phyloP scores from a whole-genome alignment of 2,797 vertebrate species.

The Coreius guichenoti region DNA sequence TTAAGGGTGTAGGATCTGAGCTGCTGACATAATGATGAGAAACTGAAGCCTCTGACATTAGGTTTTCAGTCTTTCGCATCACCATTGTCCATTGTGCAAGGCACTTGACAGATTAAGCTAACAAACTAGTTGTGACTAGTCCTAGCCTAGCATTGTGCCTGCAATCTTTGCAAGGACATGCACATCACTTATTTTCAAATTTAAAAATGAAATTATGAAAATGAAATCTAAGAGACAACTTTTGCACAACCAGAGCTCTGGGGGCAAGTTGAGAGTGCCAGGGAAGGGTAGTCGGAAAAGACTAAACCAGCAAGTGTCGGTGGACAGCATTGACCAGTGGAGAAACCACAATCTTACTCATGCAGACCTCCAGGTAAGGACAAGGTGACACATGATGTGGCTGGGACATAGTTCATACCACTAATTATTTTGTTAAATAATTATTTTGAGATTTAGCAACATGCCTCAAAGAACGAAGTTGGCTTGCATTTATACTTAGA shows the following conservation, averaged over 20 bases:
- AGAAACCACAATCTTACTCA: constrained; percentile 81
- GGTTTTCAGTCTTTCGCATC: neutral
- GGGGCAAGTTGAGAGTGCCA: constrained; percentile 82
- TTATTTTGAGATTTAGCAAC: neutral
- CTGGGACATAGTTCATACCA: neutral
- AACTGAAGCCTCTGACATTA: neutral
- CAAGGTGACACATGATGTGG: neutral
- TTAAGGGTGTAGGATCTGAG: neutral
- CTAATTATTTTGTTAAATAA: neutral
- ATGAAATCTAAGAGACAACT: neutral
- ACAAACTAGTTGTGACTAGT: neutral
- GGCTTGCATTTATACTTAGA: neutral
- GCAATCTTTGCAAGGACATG: neutral
- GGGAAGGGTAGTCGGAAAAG: constrained; percentile 87
- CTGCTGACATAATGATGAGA: neutral
- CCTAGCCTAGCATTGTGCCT: neutral
- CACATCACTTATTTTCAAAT: neutral
- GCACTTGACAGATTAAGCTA: neutral
- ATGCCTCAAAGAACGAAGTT: neutral
- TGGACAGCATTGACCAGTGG: constrained; percentile 86
- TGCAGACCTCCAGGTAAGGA: constrained; percentile 78
- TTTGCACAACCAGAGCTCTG: constrained; percentile 70
- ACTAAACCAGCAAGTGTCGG: constrained; percentile 85
- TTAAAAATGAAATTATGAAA: neutral
- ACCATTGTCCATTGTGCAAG: neutral